These are phyloP conservation scores for Onthophagus sagittarius DNA, from an alignment of 2,888 invertebrate genomes.

Conservation along the genomic window DNA sequence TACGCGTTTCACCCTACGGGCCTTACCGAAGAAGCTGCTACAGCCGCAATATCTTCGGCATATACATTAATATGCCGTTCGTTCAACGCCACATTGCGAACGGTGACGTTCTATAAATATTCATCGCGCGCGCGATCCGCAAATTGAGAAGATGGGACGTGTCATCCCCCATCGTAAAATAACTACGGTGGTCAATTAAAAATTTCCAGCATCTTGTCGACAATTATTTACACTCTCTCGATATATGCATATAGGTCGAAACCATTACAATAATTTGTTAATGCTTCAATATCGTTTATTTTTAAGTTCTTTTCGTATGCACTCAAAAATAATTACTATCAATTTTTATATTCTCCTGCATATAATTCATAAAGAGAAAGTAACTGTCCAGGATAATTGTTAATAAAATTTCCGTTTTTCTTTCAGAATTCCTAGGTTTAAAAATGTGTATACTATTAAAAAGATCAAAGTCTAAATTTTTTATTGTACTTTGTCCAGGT, in stretches of 20 bases:
- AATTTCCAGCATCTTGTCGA: not conserved
- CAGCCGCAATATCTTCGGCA: not conserved
- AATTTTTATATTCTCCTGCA: too few relatives aligned
- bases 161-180: not conserved
- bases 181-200: not conserved
- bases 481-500: too few relatives aligned
- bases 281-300: not conserved
- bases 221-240: not conserved
- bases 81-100: not conserved
- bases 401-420: too few relatives aligned
- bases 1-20: conserved; percentile 16
- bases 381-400: too few relatives aligned
- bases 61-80: not conserved
- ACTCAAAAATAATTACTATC: not conserved
- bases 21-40: not conserved
- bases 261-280: not conserved
- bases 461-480: too few relatives aligned
- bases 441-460: too few relatives aligned
- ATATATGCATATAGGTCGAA: not conserved
- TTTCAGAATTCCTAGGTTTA: too few relatives aligned
- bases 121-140: not conserved
- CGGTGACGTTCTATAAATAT: not conserved
- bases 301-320: not conserved
- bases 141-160: not conserved
- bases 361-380: too few relatives aligned